Conservation (phyloP, 1,140 invertebrate species). For the Halictus rubicundus region DNA sequence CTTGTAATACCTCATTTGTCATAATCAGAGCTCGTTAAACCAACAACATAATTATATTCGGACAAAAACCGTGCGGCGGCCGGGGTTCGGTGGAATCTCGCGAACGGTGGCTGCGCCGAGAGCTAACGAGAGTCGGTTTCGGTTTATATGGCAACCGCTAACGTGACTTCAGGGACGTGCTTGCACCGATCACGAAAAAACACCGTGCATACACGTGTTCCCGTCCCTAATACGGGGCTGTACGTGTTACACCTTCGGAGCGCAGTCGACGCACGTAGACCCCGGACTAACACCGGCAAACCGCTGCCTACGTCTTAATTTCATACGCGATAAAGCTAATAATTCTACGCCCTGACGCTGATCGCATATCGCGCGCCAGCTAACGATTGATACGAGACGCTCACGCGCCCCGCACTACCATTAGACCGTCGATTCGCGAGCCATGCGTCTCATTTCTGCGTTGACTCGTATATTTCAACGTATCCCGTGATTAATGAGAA, state of each 20-base stretch:
- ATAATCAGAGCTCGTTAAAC: slow-evolving; percentile 15
- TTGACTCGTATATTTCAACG: not conserved
- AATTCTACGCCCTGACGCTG: slow-evolving; percentile 58
- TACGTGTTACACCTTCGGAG: slow-evolving; percentile 19
- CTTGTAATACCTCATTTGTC: not conserved
- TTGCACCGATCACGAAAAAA: slow-evolving; percentile 31
- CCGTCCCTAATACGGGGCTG: slow-evolving; percentile 37
- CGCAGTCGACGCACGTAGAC: slow-evolving; percentile 10
- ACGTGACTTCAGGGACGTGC: slow-evolving; percentile 56
- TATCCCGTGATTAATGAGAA: not conserved
- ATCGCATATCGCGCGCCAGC: slow-evolving; percentile 52
- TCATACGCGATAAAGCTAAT: slow-evolving; percentile 73
- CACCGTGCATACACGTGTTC: slow-evolving; percentile 29
- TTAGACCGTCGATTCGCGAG: not conserved
- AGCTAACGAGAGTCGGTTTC: not conserved
- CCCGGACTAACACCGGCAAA: slow-evolving; percentile 11
- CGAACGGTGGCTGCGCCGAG: not conserved
- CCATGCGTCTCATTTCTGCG: not conserved
- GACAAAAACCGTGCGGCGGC: not conserved
- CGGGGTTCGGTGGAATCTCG: too few species aligned
- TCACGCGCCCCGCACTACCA: slow-evolving; percentile 43
- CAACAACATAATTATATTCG: slow-evolving; percentile 12
- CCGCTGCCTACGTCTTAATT: slow-evolving; percentile 70
- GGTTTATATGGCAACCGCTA: slow-evolving; percentile 41
- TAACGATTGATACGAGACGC: slow-evolving; percentile 46